phyloP scores from a whole-genome alignment of 2,113 vertebrate species.

The Macrotis lagotis region DNA sequence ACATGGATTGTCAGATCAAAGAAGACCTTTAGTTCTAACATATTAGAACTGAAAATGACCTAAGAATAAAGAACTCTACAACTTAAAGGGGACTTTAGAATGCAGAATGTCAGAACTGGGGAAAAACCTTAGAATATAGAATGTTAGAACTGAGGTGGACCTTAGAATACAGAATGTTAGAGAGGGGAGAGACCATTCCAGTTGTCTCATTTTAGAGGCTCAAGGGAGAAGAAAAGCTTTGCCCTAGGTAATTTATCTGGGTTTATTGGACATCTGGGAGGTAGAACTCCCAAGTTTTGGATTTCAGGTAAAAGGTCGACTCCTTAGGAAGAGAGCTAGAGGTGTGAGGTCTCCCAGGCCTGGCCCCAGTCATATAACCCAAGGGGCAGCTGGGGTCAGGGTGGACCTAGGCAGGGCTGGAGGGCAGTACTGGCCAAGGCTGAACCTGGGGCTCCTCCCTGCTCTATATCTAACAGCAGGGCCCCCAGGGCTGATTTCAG shows the following conservation, averaged over 20 bases:
- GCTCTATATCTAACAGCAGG: background rate
- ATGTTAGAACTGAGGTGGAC: too few relatives aligned
- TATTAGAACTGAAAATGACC: too few relatives aligned
- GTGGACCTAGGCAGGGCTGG: background rate
- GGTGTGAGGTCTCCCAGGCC: background rate
- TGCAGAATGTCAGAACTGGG: too few relatives aligned
- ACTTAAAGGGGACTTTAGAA: too few relatives aligned
- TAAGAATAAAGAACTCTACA: too few relatives aligned
- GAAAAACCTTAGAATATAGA: too few relatives aligned
- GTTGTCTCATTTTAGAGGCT: background rate
- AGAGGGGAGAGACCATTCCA: background rate
- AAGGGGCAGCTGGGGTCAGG: background rate
- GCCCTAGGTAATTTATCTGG: background rate
- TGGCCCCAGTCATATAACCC: background rate
- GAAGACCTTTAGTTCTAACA: background rate
- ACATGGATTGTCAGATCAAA: too few relatives aligned
- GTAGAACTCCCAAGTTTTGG: background rate
- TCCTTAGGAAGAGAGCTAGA: background rate
- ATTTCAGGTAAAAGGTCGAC: background rate
- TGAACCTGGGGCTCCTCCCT: background rate
- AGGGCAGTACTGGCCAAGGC: background rate
- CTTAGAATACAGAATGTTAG: too few relatives aligned
- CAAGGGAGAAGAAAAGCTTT: background rate
- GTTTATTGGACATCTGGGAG: background rate
- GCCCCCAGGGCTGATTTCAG: background rate